These are phyloP conservation scores for Melinaea menophilus DNA, from an alignment of 2,888 invertebrate species.

Conservation along the genomic window DNA sequence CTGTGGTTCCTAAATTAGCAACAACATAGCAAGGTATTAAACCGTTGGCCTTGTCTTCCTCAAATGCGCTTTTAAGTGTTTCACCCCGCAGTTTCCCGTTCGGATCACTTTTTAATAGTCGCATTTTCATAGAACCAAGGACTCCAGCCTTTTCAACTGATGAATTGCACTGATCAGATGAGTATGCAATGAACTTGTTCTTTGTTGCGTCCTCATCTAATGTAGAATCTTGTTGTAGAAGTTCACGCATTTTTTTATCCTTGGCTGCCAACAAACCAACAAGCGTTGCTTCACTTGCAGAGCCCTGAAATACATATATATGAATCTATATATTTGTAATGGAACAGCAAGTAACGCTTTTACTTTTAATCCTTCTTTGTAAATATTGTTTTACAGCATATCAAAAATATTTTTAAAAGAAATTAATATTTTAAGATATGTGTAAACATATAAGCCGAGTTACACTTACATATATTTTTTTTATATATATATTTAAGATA, in stretches of 20 bases:
- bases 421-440: no score
- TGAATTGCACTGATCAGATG: constrained; percentile 92
- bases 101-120: constrained; percentile 82
- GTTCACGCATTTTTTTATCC: constrained; percentile 80
- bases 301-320: constrained; percentile 77
- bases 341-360: no score
- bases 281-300: constrained; percentile 93
- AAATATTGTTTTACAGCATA: no score
- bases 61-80: constrained; percentile 82
- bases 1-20: constrained; percentile 92
- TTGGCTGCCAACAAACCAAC: constrained; percentile 89
- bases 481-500: no score
- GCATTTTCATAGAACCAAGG: constrained; percentile 87
- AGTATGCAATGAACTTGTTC: constrained; percentile 87
- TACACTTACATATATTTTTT: no score
- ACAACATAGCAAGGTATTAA: constrained; percentile 93
- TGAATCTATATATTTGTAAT: no score
- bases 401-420: no score
- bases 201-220: constrained; percentile 80
- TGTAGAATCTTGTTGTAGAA: constrained; percentile 76
- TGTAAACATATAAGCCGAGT: no score
- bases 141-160: constrained; percentile 93
- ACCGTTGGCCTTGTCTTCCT: constrained; percentile 86
- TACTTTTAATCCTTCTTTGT: no score
- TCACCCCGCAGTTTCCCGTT: constrained; percentile 83